These are phyloP conservation scores for Ormyrus pomaceus DNA, from an alignment of 2,888 invertebrate species.

Conservation along the genomic window DNA sequence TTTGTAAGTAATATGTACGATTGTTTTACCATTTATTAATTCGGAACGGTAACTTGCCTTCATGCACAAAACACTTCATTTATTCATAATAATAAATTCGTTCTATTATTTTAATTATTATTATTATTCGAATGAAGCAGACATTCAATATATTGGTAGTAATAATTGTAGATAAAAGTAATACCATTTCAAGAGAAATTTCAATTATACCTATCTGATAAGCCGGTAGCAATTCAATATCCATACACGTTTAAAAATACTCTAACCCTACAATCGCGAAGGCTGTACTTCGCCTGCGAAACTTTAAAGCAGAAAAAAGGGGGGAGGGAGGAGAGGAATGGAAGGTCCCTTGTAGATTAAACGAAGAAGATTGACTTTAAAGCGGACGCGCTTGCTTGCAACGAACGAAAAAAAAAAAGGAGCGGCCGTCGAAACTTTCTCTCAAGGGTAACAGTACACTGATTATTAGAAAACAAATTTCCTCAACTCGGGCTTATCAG, in stretches of 20 bases:
- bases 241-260: background rate
- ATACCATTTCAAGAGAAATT: no score
- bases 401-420: background rate
- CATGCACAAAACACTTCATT: no score
- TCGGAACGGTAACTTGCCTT: no score
- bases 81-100: no score
- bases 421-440: constrained; percentile 30
- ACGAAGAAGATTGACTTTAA: constrained; percentile 55
- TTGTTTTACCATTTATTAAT: no score
- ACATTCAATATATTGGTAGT: no score
- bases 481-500: constrained; percentile 51
- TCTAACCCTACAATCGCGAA: background rate
- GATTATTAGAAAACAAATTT: constrained; percentile 57
- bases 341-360: constrained; percentile 45
- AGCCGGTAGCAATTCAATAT: no score
- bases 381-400: constrained; percentile 7
- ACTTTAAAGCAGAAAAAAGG: constrained; percentile 44
- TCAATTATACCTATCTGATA: no score
- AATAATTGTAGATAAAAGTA: no score
- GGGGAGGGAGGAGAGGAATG: constrained; percentile 4
- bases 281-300: constrained; percentile 7
- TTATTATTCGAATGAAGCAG: no score
- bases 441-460: constrained; percentile 51
- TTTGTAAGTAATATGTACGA: no score
- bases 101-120: no score